Evolutionary conservation across 2,113 vertebrate genomes (phyloP).

Genomic region (Cercocebus atys): DNA sequence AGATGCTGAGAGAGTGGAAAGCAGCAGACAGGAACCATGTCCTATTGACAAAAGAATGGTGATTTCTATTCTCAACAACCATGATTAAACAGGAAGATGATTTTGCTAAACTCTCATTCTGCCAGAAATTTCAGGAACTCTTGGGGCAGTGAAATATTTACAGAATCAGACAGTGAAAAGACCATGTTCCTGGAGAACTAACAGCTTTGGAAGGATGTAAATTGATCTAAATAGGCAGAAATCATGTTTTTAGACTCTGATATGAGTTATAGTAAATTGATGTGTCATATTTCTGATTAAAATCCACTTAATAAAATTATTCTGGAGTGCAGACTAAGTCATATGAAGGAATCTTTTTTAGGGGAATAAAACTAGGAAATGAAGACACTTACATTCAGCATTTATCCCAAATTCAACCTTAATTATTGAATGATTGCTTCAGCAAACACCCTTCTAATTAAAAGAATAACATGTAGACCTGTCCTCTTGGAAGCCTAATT

Average conservation of each 20-base stretch:
- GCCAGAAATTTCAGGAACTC: background rate
- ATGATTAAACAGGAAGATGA: slow-evolving; percentile 35
- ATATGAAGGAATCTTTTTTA: slow-evolving; percentile 31
- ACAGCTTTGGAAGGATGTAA: background rate
- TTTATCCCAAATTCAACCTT: slow-evolving; percentile 27
- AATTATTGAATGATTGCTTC: background rate
- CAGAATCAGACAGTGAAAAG: background rate
- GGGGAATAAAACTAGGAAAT: slow-evolving; percentile 38
- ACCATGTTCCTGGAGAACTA: background rate
- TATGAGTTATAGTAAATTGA: slow-evolving; percentile 54
- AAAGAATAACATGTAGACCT: background rate
- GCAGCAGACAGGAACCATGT: background rate
- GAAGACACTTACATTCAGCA: slow-evolving; percentile 43
- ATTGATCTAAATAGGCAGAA: slow-evolving; percentile 28
- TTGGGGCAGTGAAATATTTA: background rate
- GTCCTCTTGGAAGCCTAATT: slow-evolving; percentile 15
- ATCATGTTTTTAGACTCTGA: background rate
- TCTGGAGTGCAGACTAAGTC: slow-evolving; percentile 38
- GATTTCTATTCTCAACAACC: slow-evolving; percentile 38
- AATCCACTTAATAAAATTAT: slow-evolving; percentile 69
- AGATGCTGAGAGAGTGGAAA: slow-evolving; percentile 45
- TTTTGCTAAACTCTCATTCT: background rate
- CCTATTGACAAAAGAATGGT: slow-evolving; percentile 36
- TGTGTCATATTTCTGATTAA: slow-evolving; percentile 67
- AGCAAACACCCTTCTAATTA: background rate